Evolutionary conservation across 2,113 vertebrate species (phyloP).

Genomic region (Brienomyrus longianalis): DNA sequence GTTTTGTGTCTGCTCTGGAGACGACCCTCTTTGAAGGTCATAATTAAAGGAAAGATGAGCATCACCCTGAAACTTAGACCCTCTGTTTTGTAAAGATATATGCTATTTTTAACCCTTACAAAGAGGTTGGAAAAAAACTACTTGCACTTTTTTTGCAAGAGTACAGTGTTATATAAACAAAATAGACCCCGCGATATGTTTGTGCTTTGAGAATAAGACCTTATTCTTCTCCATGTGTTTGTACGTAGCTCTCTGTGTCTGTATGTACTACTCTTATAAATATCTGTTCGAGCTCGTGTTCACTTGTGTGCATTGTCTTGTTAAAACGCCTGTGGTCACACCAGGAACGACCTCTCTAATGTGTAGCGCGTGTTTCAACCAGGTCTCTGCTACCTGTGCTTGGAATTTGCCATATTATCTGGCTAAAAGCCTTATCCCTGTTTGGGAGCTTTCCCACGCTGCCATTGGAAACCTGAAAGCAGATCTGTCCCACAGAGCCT

Average conservation of each 20-base stretch:
- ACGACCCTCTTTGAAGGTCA: conserved; percentile 42
- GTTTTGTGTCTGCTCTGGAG: conserved; percentile 11
- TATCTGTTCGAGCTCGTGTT: not conserved
- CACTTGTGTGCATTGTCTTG: not conserved
- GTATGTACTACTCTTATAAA: not conserved
- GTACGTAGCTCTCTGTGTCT: not conserved
- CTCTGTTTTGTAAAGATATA: conserved; percentile 20
- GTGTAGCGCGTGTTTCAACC: not conserved
- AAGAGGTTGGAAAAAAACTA: not conserved
- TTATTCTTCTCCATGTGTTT: not conserved
- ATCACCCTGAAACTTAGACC: conserved; percentile 55
- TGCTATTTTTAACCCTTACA: conserved; percentile 4
- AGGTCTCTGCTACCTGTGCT: not conserved
- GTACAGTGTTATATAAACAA: conserved; percentile 20
- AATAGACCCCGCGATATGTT: not conserved
- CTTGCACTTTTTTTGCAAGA: conserved; percentile 29
- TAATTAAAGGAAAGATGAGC: conserved; percentile 59
- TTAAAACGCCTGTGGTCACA: not conserved
- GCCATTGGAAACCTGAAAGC: not conserved
- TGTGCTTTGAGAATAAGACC: not conserved
- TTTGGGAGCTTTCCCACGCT: not conserved
- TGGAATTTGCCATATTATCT: not conserved
- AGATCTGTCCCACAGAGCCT: not conserved
- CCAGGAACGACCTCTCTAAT: not conserved
- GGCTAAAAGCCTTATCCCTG: not conserved